Conservation (phyloP, 2,797 vertebrate species). For the Octomys mimax region DNA sequence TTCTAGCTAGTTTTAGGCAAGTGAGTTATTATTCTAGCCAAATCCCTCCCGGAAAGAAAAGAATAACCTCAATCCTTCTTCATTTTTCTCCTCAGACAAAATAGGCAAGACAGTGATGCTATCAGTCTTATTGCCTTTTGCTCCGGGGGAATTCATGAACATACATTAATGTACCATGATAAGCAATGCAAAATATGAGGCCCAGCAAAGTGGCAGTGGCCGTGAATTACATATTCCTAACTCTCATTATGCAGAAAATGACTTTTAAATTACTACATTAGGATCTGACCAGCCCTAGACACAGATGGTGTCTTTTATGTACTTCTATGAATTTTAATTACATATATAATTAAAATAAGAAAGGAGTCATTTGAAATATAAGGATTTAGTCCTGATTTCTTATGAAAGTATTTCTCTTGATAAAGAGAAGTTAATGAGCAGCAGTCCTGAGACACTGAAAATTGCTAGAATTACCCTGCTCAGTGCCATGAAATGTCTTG, state of each 20-base stretch:
- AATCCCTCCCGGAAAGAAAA: conserved; percentile 46
- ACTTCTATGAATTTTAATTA: conserved; percentile 67
- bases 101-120: conserved; percentile 1
- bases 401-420: conserved; percentile 50
- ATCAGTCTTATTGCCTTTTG: conserved; percentile 51
- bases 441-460: not conserved
- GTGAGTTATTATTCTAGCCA: conserved; percentile 67
- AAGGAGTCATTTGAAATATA: conserved; percentile 56
- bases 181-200: conserved; percentile 51
- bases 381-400: conserved; percentile 52
- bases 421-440: conserved; percentile 40
- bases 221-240: conserved; percentile 58
- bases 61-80: conserved; percentile 58
- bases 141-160: conserved; percentile 54
- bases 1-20: conserved; percentile 45
- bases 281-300: conserved; percentile 22
- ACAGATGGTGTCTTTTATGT: not conserved
- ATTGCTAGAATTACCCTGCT: conserved; percentile 1
- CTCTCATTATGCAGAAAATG: conserved; percentile 11
- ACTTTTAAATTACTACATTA: conserved; percentile 59
- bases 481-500: not conserved
- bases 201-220: conserved; percentile 12
- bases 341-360: conserved; percentile 47
- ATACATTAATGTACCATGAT: conserved; percentile 35
- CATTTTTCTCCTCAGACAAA: conserved; percentile 63